Evolutionary conservation across 2,797 vertebrate species (phyloP), one percentile per base, ranked within the genome.

Genomic region (Rhincodon typus): DNA sequence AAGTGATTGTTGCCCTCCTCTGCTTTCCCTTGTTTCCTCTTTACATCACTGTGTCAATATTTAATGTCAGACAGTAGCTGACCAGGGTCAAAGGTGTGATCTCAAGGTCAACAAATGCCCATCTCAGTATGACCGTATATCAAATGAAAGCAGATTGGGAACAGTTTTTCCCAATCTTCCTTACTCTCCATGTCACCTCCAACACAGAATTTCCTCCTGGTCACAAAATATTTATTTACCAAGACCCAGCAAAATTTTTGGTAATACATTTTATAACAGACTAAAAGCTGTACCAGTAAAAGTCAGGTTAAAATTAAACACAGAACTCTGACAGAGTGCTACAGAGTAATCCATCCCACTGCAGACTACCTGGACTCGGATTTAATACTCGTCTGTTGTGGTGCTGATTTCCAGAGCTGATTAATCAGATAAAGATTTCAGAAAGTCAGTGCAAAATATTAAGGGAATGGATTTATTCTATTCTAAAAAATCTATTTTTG

Each of bases 21-120:
- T 27, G 34, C 34, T 30, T 94, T 72, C 93, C 25, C 67, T 30
- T 46, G 25, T 34, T 74, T 94, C 94, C 94, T 94, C 94, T 94
- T 72, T 50, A 46, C 94, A 94, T 53, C 94, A 53, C 93, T 94
- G 94, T 94, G 94, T 94, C 69, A 94, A 94, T 94, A 94, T 74
- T 74, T 94, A 42, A 74, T 94, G 69, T 94, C 94, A 94, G 94
- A 94, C 94, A 74, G 94, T 94, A 94, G 94, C 94, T 94, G 94
- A 74, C 94, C 69, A 17, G 25, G 94, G 94, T 50, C 94, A 57
- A 74, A 95, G 94, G 94, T 95, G 27, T 74, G 94, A 72, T 74
- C 70, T 34, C 13, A 27, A 74, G 94, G 94, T 77, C 94, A 95
- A 95, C 94, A 46, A 21, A 12, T 30, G 74, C 74, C 94, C 94